Evolutionary conservation across 1,140 invertebrate species (phyloP), one percentile per base, ranked within the genome.

Genomic region (Nebria ingens): DNA sequence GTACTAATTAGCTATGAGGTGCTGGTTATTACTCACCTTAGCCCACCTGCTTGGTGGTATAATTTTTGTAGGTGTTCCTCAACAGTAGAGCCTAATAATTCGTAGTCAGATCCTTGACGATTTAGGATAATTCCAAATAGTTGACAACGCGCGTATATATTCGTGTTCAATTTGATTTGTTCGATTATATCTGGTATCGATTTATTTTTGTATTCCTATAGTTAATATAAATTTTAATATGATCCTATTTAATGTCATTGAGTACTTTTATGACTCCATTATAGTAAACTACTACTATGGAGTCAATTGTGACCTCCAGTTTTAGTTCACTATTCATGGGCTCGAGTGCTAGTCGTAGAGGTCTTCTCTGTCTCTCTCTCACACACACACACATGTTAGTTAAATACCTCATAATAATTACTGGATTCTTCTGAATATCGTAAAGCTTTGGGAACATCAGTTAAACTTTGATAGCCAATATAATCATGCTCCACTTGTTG

Each of bases 381-480:
- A n/a, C 15, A 17, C 9, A 45, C 17, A 45, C 9, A 9, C 17
- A 45, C 40, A 45, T 20, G 29, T 15, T 20, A 50, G 21, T n/a
- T 55, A 19, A 50, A 55, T 50, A 54, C 3, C 22, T 2, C 34
- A 19, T 9, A 25, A 51, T 29, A 23, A 38, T 13, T 34, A 17
- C 3, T 22, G 55, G 42, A 50, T 20, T 40, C 49, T 6, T 52
- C 40, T 4, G 17, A 4, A 17, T 45, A 45, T 17, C 17, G 6
- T 17, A 45, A 45, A 2, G 87, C 82, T 65, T 85, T 86, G n/a
- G 93, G 92, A 4, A 97, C 90, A 75, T 97, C 93, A 0, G 93
- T 96, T n/a, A 98, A 79, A 71, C 91, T 95, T 75, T 96, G 91
- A 73, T 97, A 97, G 49, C 92, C 91, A 68, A 91, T 89, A 67